Evolutionary conservation across 2,113 vertebrate species (phyloP).

Genomic region (Candoia aspera): DNA sequence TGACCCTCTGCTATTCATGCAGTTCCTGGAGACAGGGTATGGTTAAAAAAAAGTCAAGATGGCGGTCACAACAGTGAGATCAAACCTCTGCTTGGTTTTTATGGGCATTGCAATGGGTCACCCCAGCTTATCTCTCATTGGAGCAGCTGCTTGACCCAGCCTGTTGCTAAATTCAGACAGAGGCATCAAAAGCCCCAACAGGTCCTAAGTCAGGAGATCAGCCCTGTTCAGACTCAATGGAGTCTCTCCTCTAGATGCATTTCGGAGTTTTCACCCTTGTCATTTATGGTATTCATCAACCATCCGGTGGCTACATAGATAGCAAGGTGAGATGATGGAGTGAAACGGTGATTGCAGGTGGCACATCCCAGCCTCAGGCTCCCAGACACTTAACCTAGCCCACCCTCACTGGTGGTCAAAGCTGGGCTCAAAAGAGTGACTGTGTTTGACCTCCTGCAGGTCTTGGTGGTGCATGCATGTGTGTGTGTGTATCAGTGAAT

Average conservation of each 20-base stretch:
- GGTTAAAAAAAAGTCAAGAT: no score
- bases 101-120: no score
- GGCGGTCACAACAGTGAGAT: no score
- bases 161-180: background rate
- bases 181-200: slow-evolving; percentile 48
- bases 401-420: slow-evolving; percentile 37
- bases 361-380: slow-evolving; percentile 66
- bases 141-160: slow-evolving; percentile 27
- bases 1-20: background rate
- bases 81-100: background rate
- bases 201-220: slow-evolving; percentile 54
- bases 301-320: slow-evolving; percentile 70
- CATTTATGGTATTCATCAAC: slow-evolving; percentile 78
- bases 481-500: background rate
- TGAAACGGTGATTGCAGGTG: slow-evolving; percentile 70
- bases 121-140: no score
- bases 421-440: slow-evolving; percentile 24
- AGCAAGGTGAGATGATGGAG: slow-evolving; percentile 78
- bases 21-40: background rate
- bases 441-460: slow-evolving; percentile 32
- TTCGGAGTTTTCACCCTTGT: slow-evolving; percentile 79
- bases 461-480: background rate
- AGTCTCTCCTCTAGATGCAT: no score
- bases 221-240: slow-evolving; percentile 37
- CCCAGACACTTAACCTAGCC: slow-evolving; percentile 68